These are phyloP conservation scores for Pangasianodon gigas DNA, from an alignment of 2,113 vertebrate species.

Conservation along the genomic window DNA sequence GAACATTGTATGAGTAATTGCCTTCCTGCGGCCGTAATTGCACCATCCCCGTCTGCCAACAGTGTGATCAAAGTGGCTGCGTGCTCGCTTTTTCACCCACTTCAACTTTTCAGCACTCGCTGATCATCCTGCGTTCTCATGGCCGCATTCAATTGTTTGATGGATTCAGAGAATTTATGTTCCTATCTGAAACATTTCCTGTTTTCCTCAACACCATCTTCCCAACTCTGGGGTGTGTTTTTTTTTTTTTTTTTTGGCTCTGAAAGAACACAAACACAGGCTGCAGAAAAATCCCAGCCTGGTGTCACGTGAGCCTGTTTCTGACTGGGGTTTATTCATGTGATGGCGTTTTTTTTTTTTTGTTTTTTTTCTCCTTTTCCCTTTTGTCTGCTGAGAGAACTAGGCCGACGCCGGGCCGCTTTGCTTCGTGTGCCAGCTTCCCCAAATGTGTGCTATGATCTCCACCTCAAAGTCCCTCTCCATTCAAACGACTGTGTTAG, in stretches of 20 bases:
- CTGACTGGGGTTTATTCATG: conserved; percentile 30
- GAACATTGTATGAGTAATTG: conserved; percentile 72
- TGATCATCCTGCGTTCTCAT: conserved; percentile 51
- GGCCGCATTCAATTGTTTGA: conserved; percentile 50
- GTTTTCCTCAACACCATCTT: conserved; percentile 20
- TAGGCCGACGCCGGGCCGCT: not conserved
- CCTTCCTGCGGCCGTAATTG: conserved; percentile 71
- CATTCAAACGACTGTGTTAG: conserved; percentile 21
- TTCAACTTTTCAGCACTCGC: conserved; percentile 59
- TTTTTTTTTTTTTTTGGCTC: conserved; percentile 41
- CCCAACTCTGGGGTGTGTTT: conserved; percentile 19
- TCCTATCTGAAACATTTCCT: conserved; percentile 45
- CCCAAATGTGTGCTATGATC: conserved; percentile 27
- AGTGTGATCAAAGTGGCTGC: conserved; percentile 74
- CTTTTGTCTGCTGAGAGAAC: conserved; percentile 33
- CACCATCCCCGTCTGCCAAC: conserved; percentile 68
- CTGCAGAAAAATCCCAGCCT: not conserved
- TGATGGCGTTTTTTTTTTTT: not conserved
- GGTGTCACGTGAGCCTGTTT: not conserved
- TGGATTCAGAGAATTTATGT: conserved; percentile 61
- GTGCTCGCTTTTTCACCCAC: conserved; percentile 65
- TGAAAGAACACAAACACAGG: not conserved
- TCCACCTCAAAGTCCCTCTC: conserved; percentile 11
- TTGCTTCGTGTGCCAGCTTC: conserved; percentile 17
- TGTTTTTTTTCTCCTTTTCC: not conserved